Percentiles rank a stretch among this genome's conserved stretches.
Evolutionary conservation across 1,140 invertebrate genomes (phyloP).

Genomic region (Ruditapes philippinarum): DNA sequence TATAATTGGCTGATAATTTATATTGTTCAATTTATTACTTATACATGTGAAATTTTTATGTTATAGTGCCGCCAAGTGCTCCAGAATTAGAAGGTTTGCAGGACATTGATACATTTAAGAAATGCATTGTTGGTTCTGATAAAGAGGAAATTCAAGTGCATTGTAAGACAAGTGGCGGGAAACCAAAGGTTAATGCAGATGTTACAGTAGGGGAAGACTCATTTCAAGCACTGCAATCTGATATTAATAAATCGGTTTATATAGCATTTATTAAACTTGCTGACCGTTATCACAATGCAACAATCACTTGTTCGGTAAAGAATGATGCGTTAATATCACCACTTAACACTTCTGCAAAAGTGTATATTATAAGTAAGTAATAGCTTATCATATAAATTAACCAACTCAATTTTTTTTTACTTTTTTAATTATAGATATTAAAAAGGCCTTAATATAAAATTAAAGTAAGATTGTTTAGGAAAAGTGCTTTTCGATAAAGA

Average conservation of each 20-base stretch:
- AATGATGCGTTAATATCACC: neutral
- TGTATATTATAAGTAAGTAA: conserved; percentile 11
- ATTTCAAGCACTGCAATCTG: neutral
- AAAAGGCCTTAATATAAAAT: too few relatives aligned
- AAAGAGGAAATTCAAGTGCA: neutral
- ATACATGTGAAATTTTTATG: neutral
- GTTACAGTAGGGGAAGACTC: neutral
- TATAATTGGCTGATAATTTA: too few relatives aligned
- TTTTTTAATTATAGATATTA: too few relatives aligned
- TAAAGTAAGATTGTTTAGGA: too few relatives aligned
- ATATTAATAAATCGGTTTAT: too few relatives aligned
- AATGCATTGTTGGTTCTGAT: neutral
- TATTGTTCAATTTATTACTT: too few relatives aligned
- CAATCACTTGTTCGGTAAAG: neutral
- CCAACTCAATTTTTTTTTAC: too few relatives aligned
- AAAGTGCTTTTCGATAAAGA: too few relatives aligned
- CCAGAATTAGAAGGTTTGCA: neutral
- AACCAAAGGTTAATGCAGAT: neutral
- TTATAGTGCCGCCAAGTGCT: neutral
- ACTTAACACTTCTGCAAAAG: neutral
- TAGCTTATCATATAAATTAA: too few relatives aligned
- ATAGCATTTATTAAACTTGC: neutral
- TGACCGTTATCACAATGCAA: neutral
- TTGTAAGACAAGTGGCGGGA: neutral
- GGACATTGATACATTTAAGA: neutral